phyloP scores from a whole-genome alignment of 2,113 vertebrate genomes.

The Strix aluco region DNA sequence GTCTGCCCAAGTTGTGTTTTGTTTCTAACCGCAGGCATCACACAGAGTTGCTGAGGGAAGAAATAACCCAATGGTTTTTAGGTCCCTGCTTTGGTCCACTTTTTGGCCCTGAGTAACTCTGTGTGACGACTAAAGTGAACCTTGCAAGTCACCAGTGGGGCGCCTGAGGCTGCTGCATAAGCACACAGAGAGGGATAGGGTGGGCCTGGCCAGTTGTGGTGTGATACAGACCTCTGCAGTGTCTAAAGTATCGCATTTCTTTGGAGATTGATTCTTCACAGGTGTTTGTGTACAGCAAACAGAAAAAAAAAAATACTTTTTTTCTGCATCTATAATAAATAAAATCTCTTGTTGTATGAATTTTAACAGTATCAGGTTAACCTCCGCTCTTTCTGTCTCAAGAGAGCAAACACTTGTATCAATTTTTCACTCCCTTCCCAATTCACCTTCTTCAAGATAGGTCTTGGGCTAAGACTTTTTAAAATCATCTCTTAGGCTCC shows the following conservation, averaged over 20 bases:
- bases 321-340: not conserved
- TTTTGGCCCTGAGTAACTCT: not conserved
- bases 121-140: not conserved
- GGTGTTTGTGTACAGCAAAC: not conserved
- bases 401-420: not conserved
- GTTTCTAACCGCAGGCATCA: not conserved
- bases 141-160: accelerated
- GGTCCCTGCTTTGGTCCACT: not conserved
- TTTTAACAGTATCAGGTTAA: not conserved
- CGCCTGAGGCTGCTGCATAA: accelerated
- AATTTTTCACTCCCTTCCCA: not conserved
- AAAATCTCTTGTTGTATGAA: not conserved
- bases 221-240: not conserved
- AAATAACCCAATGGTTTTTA: not conserved
- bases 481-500: not conserved
- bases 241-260: not conserved
- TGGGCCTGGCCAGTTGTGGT: accelerated
- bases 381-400: not conserved
- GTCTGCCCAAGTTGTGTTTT: not conserved
- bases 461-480: not conserved
- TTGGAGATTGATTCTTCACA: not conserved
- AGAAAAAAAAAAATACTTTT: not conserved
- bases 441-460: not conserved
- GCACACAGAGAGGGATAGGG: not conserved
- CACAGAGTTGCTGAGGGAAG: not conserved